phyloP scores from a whole-genome alignment of 1,140 invertebrate species.

The Drosophila sproati region DNA sequence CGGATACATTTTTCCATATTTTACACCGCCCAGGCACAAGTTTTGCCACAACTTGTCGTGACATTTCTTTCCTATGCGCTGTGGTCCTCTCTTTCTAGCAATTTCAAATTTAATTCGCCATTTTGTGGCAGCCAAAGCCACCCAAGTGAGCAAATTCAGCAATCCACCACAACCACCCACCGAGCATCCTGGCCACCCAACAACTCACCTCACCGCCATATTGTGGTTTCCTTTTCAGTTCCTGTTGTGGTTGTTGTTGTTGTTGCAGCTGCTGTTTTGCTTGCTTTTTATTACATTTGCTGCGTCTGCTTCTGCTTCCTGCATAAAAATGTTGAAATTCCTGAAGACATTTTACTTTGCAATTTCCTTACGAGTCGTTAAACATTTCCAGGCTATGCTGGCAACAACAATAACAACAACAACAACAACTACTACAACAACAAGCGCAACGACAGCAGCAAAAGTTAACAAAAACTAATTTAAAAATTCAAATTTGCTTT shows the following conservation, averaged over 20 bases:
- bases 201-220: slow-evolving; percentile 58
- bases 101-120: slow-evolving; percentile 83
- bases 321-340: slow-evolving; percentile 79
- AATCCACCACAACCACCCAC: slow-evolving; percentile 8
- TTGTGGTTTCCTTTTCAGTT: slow-evolving; percentile 63
- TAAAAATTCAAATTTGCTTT: slow-evolving; percentile 83
- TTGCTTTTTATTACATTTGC: slow-evolving; percentile 78
- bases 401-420: slow-evolving; percentile 42
- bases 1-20: slow-evolving; percentile 77
- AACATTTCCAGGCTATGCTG: slow-evolving; percentile 76
- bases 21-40: slow-evolving; percentile 70
- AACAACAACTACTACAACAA: slow-evolving; percentile 6
- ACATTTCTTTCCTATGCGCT: slow-evolving; percentile 41
- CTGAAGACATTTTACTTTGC: slow-evolving; percentile 83
- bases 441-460: slow-evolving; percentile 56
- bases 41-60: slow-evolving; percentile 77
- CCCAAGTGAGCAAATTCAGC: slow-evolving; percentile 45
- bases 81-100: slow-evolving; percentile 38
- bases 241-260: slow-evolving; percentile 24
- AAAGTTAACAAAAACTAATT: slow-evolving; percentile 83
- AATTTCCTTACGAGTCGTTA: slow-evolving; percentile 83
- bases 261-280: slow-evolving; percentile 52
- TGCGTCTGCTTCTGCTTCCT: slow-evolving; percentile 45
- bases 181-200: slow-evolving; percentile 14
- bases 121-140: slow-evolving; percentile 60